Evolutionary conservation across 2,888 invertebrate species (phyloP), one percentile per base, ranked within the genome.

Genomic region (Diadegma fenestrale): DNA sequence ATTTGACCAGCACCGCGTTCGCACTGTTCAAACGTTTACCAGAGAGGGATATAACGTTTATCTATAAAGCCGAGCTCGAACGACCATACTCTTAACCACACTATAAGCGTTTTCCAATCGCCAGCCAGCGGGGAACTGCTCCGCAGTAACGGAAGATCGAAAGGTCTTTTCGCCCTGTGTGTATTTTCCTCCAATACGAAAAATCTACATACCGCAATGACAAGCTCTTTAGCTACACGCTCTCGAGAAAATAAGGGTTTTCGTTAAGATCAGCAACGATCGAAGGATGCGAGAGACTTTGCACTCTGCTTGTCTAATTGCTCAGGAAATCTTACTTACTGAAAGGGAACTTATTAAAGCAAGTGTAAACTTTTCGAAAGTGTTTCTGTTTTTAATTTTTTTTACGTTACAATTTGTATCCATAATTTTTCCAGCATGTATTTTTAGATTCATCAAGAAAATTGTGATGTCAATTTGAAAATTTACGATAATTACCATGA

Each of bases 101-200:
- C 86, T 91, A 87, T 92, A 91, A 92, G 91, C 92, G 92, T 92
- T 92, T 92, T 92, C 92, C 92, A 89, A 92, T 92, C 89, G 88
- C 87, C 88, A 82, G 87, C 88, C 86, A 73, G 77, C 72, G 84
- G 88, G 64, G 33, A 68, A n/a, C 66, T 45, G 54, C 41, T 58
- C 41, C 48, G 54, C 26, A 41, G 64, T 43, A 19, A 43, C 43
- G 41, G 48, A 64, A 76, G 54, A 84, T 48, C 69, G n/a, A 48
- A 64, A 69, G 63, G 75, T 79, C 78, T 85, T 85, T 85, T 79
- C 85, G 82, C 63, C 73, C 78, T 78, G 73, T n/a, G n/a, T n/a
- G n/a, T 81, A 81, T 73, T 84, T 84, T 80, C 72, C 68, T 51
- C 58, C 51, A 66, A 73, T 77, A 68, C 48, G 72, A 82, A 85